Base-by-base conservation (phyloP, 1,140 invertebrate species). In the Pemphigus obesinymphae region DNA sequence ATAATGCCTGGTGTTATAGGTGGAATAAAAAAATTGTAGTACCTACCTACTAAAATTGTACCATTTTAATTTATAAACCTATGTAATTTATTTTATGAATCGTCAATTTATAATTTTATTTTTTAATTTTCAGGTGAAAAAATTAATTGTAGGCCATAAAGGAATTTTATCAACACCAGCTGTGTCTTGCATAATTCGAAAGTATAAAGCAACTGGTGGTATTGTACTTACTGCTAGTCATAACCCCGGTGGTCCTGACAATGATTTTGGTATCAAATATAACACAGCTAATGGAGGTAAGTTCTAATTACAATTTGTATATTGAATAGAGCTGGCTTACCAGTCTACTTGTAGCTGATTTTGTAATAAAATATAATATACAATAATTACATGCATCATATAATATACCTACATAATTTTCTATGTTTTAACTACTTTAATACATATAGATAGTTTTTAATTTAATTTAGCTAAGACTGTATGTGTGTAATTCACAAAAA, bases 241-340 rank as follows among this genome's bases (percentile, higher is more conserved):
- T 87, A 99, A 99, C 89, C 98, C 98, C 34, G 98, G 98, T 83
- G 98, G 98, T 63, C 95, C 95, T 6, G 90, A 98, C 86, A 95
- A 94, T 84, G 98, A 99, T 88, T 99, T 99, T 88, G 98, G 98
- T 53, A 99, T 99, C 84, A 99, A 99, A 88, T 99, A 95, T 86
- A 99, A 99, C 88, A 95, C 92, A 84, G 90, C 93, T 73, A 99
- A 99, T 89, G 98, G 98, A 84, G 98, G 92, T 89, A 82, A 84
- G 84, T 45, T 48, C 11, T 78, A 40, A 11, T 37, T n/a, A n/a
- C n/a, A n/a, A n/a, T 78, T 37, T 78, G 26, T 31, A 17, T 45
- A 13, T 45, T 13, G 10, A 11, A 45, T 11, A 11, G 43, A 7
- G 10, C 10, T 10, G 10, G 37, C 10, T 5, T 45, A 11, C 43